Base-by-base conservation (phyloP, 2,113 vertebrate species). In the Monarcha castaneiventris region DNA sequence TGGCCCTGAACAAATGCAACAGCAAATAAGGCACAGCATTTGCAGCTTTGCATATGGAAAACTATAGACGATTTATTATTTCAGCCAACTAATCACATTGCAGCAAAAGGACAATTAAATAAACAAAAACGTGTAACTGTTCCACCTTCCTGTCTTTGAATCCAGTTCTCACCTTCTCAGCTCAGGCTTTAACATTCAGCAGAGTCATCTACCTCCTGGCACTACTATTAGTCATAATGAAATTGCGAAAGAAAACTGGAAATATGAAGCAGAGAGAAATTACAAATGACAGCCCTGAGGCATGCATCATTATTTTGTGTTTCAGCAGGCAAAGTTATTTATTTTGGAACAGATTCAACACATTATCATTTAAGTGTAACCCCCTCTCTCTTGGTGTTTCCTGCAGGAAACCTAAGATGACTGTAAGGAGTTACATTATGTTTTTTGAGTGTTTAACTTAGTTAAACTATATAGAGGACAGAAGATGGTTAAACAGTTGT, bases 221-320 rank as follows among this genome's bases (percentile, higher is more conserved):
- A 69, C 58, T 30, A 48, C 64, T 64, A 49, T 85, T 58, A 62
- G 37, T 86, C 73, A 44, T 17, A 86, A 67, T 2, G 32, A 29
- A 89, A 87, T 75, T 87, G 62, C 79, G 74, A 89, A 89, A 82
- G 71, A 54, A 68, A 87, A 89, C 32, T 17, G 41, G 77, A 73
- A 92, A 85, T 89, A 62, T 11, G 87, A 95, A 48, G 74, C 46
- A 82, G 33, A 74, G 73, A 71, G 91, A 81, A 92, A 93, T 85
- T 41, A 84, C 44, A 43, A 91, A 44, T 32, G 72, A 82, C 76
- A 87, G 86, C 80, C 79, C 51, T 10, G 72, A 89, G 90, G 29
- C 46, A 39, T 25, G 39, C 23, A 43, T 80, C 67, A 41, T 92
- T 90, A 93, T 71, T 90, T 48, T n/a, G 52, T 56, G 64, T 90